Evolutionary conservation across 1,140 invertebrate species (phyloP).

Genomic region (Cotesia vestalis): DNA sequence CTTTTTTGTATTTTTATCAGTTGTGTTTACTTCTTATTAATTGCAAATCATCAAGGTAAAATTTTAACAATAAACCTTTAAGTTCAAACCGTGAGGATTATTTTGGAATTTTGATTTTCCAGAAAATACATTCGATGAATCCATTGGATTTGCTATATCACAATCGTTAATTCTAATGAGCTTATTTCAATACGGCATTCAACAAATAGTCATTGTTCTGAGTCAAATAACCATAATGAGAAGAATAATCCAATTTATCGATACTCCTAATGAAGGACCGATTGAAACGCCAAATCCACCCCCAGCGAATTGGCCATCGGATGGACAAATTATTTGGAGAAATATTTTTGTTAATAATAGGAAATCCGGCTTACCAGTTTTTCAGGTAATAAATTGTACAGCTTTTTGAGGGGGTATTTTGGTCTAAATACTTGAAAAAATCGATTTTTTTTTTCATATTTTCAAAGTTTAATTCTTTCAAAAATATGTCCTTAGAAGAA

Average conservation of each 20-base stretch:
- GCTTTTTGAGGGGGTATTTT: no score
- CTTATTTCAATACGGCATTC: slow-evolving; percentile 84
- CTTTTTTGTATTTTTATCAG: slow-evolving; percentile 49
- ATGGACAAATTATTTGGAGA: slow-evolving; percentile 65
- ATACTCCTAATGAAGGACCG: slow-evolving; percentile 70
- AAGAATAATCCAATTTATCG: slow-evolving; percentile 78
- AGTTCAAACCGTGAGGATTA: no score
- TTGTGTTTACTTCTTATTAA: slow-evolving; percentile 58
- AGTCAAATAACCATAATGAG: slow-evolving; percentile 87
- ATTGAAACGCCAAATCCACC: slow-evolving; percentile 56
- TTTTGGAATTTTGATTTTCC: slow-evolving; percentile 4
- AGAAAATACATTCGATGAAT: slow-evolving; percentile 64
- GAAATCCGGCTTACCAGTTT: slow-evolving; percentile 69
- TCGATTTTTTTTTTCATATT: no score
- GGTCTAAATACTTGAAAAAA: no score
- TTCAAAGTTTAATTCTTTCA: no score
- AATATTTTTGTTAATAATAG: slow-evolving; percentile 76
- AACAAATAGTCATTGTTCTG: slow-evolving; percentile 75
- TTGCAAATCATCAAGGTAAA: slow-evolving; percentile 56
- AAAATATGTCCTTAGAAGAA: no score
- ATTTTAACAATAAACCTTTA: neutral
- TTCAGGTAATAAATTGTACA: slow-evolving; percentile 65
- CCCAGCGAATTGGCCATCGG: slow-evolving; percentile 63
- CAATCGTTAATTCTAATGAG: slow-evolving; percentile 83
- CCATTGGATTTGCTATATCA: slow-evolving; percentile 86